Conservation (phyloP, 2,888 invertebrate genomes). For the Tetrapedia diversipes region DNA sequence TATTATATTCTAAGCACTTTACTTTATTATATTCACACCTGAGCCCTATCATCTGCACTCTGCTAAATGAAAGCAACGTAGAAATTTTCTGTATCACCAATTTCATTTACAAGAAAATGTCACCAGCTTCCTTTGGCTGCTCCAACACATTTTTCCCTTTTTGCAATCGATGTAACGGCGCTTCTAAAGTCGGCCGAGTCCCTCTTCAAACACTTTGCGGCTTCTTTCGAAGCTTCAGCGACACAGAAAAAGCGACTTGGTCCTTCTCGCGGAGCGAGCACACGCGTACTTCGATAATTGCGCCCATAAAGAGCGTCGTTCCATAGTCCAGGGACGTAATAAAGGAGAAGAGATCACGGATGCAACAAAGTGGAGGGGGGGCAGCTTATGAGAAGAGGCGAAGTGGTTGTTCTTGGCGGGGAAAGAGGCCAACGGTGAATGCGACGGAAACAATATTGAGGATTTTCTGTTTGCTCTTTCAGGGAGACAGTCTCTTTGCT, state of each 20-base stretch:
- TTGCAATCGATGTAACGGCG: too few relatives aligned
- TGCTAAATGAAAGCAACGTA: too few relatives aligned
- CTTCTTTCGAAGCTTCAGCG: conserved; percentile 22
- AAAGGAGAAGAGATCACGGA: conserved; percentile 67
- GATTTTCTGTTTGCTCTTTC: conserved; percentile 19
- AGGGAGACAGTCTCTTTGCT: conserved; percentile 42
- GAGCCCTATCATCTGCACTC: too few relatives aligned
- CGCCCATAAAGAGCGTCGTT: conserved; percentile 60
- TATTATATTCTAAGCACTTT: too few relatives aligned
- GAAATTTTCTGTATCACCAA: too few relatives aligned
- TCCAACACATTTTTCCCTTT: too few relatives aligned
- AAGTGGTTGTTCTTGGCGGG: neutral
- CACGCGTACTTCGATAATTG: conserved; percentile 61
- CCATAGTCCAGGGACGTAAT: conserved; percentile 50
- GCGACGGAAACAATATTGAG: conserved; percentile 63
- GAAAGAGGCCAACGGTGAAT: conserved; percentile 28
- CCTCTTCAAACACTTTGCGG: conserved; percentile 1
- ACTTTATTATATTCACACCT: too few relatives aligned
- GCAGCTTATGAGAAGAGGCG: conserved; percentile 41
- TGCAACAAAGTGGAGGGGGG: conserved; percentile 60
- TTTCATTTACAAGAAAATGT: too few relatives aligned
- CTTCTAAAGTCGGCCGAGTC: too few relatives aligned
- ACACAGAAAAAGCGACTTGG: conserved; percentile 25
- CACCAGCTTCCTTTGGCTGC: too few relatives aligned
- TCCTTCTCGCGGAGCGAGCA: conserved; percentile 40